Conservation (phyloP, 1,140 invertebrate genomes). For the Protaetia brevitarsis region DNA sequence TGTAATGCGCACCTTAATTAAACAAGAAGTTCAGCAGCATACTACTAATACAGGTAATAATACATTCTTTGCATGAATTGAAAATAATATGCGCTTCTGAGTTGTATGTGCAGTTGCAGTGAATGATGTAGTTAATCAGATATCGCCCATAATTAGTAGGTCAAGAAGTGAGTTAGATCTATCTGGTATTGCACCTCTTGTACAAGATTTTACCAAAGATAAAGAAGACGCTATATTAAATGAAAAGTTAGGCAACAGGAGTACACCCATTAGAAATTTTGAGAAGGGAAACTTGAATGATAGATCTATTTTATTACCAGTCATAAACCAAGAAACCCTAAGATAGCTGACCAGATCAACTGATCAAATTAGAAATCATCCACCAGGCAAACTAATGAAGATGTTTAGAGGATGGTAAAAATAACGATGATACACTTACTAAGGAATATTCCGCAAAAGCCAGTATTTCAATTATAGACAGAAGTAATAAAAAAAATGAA, state of each 20-base stretch:
- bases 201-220: background rate
- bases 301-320: background rate
- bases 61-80: background rate
- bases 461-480: no score
- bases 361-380: constrained; percentile 27
- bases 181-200: background rate
- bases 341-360: no score
- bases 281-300: background rate
- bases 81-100: background rate
- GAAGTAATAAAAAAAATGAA: no score
- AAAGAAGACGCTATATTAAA: background rate
- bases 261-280: background rate
- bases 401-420: no score
- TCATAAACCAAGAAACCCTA: background rate
- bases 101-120: background rate
- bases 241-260: background rate
- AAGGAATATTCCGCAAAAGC: no score
- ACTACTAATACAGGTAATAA: background rate
- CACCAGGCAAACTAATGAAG: no score
- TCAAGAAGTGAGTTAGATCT: background rate
- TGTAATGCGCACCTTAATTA: background rate
- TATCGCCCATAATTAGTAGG: background rate
- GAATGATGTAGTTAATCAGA: background rate
- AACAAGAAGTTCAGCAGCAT: background rate
- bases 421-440: no score